A percentile compares a stretch with the other conserved stretches of the same genome.
Conservation (phyloP, 2,113 vertebrate genomes). For the Aix galericulata region DNA sequence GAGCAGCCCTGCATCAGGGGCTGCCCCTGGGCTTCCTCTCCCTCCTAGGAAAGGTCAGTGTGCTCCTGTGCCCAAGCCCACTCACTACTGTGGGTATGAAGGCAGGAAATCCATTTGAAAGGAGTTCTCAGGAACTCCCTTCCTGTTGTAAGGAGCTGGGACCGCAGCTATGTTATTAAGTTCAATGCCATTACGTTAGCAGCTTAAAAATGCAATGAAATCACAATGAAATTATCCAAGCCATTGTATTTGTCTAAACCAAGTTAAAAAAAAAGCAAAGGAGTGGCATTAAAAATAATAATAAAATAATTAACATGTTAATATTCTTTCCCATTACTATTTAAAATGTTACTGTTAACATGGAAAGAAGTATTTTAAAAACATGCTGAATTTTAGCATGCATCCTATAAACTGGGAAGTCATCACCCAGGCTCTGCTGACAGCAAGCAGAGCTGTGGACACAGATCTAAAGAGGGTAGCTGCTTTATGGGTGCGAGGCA, state of each 20-base stretch:
- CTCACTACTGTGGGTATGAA: fast-evolving
- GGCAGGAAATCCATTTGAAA: slow-evolving; percentile 39
- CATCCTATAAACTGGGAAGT: background rate
- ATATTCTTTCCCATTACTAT: background rate
- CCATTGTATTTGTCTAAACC: slow-evolving; percentile 18
- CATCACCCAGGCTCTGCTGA: background rate
- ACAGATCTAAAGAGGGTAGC: background rate
- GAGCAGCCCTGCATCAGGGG: background rate
- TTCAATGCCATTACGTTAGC: background rate
- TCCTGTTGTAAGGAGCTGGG: slow-evolving; percentile 26
- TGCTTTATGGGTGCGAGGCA: background rate
- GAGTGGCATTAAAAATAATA: background rate
- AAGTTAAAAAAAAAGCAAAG: background rate
- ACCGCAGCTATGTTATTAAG: background rate
- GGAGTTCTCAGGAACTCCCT: slow-evolving; percentile 61
- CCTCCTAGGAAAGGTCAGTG: background rate
- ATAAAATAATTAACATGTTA: background rate
- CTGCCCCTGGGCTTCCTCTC: background rate
- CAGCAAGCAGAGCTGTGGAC: background rate
- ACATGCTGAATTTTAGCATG: background rate
- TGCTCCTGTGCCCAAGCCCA: fast-evolving
- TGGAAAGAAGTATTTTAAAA: background rate
- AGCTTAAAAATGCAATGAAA: background rate
- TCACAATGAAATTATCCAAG: slow-evolving; percentile 19
- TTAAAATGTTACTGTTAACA: background rate